Conservation (phyloP, 2,888 invertebrate species). For the Herminia tarsipennalis region DNA sequence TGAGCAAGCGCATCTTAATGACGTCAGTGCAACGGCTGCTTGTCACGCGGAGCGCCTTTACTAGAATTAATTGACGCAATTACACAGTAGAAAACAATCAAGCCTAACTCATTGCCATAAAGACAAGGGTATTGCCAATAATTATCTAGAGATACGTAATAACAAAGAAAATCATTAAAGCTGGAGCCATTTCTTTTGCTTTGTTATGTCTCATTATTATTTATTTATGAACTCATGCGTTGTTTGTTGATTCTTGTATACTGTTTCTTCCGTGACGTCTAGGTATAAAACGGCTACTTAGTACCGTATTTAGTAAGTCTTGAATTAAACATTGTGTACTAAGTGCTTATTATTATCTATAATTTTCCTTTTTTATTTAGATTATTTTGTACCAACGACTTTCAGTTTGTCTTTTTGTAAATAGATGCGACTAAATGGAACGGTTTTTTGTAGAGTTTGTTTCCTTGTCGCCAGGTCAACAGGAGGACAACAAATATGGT, state of each 20-base stretch:
- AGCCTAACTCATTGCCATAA: constrained; percentile 68
- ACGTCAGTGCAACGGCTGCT: constrained; percentile 65
- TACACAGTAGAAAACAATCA: constrained; percentile 79
- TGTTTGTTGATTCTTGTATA: background rate
- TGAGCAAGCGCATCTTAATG: constrained; percentile 73
- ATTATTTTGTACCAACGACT: background rate
- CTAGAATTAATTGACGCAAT: constrained; percentile 80
- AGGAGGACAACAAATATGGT: constrained; percentile 77
- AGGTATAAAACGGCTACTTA: background rate
- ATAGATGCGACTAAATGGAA: too few relatives aligned
- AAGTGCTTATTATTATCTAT: too few relatives aligned
- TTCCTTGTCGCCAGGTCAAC: constrained; percentile 66
- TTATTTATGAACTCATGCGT: constrained; percentile 4
- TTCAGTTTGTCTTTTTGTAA: background rate
- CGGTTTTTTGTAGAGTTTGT: too few relatives aligned
- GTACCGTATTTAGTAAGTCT: background rate
- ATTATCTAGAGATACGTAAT: constrained; percentile 58
- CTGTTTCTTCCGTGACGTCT: background rate
- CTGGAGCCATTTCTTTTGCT: constrained; percentile 29
- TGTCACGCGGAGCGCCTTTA: constrained; percentile 69
- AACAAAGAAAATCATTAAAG: constrained; percentile 32
- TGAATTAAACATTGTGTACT: too few relatives aligned
- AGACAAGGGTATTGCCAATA: constrained; percentile 67
- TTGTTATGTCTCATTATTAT: constrained; percentile 20
- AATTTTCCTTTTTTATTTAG: too few relatives aligned